A percentile compares a stretch with the other conserved stretches of the same genome.
These are phyloP conservation scores for Lota lota DNA, from an alignment of 2,113 vertebrate genomes.

Conservation along the genomic window DNA sequence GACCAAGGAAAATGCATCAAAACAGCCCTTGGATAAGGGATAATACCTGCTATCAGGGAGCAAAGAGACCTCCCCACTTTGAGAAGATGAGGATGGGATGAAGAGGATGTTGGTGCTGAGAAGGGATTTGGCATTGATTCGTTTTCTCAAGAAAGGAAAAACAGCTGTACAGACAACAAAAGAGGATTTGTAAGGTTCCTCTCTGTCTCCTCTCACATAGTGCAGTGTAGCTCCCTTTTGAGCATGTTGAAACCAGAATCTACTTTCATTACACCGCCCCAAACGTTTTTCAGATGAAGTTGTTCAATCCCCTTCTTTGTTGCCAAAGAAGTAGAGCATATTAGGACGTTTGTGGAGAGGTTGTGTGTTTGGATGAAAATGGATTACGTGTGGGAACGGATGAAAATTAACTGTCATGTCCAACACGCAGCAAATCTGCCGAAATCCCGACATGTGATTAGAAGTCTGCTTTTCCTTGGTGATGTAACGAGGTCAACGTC, in stretches of 20 bases:
- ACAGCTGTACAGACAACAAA: conserved; percentile 29
- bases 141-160: conserved; percentile 29
- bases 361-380: conserved; percentile 27
- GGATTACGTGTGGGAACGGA: conserved; percentile 46
- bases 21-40: conserved; percentile 46
- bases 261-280: conserved; percentile 31
- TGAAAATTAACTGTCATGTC: conserved; percentile 27
- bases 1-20: conserved; percentile 28
- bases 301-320: conserved; percentile 39
- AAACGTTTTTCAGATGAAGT: conserved; percentile 38
- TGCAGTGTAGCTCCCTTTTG: no score
- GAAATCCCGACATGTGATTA: conserved; percentile 35
- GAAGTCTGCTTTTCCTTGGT: conserved; percentile 16
- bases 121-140: conserved; percentile 53
- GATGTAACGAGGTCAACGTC: conserved; percentile 4
- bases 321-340: conserved; percentile 18
- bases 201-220: background rate
- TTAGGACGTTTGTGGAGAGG: conserved; percentile 40
- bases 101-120: conserved; percentile 11
- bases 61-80: background rate
- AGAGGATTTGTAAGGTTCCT: conserved; percentile 47
- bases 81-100: conserved; percentile 8
- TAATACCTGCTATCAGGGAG: conserved; percentile 28
- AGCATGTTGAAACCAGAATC: no score
- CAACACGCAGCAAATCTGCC: conserved; percentile 44